Evolutionary conservation across 1,140 invertebrate genomes (phyloP).

Genomic region (Diorhabda elongata): DNA sequence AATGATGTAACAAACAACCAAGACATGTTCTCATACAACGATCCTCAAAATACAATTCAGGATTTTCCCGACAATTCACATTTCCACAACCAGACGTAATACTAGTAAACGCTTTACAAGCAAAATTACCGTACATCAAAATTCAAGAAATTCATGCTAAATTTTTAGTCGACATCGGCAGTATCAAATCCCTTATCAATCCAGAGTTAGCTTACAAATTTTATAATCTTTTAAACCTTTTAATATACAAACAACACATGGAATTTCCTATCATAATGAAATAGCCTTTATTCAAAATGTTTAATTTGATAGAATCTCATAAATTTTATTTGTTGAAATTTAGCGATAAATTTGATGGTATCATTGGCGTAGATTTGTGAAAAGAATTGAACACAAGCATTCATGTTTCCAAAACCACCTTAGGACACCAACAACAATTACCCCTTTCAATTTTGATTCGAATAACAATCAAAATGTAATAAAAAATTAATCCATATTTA

Average conservation of each 20-base stretch:
- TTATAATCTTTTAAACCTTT: slow-evolving; percentile 20
- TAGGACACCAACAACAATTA: background rate
- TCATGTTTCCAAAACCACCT: slow-evolving; percentile 11
- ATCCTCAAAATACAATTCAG: no score
- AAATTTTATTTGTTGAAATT: slow-evolving; percentile 23
- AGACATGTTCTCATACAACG: no score
- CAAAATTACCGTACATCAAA: background rate
- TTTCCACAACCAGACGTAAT: no score
- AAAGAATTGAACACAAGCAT: background rate
- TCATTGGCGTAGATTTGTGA: slow-evolving; percentile 4
- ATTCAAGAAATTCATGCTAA: slow-evolving; percentile 17
- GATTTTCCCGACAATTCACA: no score
- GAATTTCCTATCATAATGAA: background rate
- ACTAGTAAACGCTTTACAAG: no score
- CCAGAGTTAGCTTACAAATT: slow-evolving; percentile 19
- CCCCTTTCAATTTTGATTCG: background rate
- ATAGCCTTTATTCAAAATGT: background rate
- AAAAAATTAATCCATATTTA: no score
- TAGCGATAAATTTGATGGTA: background rate
- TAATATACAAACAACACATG: slow-evolving; percentile 21
- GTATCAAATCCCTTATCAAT: slow-evolving; percentile 22
- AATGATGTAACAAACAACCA: no score
- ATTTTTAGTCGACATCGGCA: slow-evolving; percentile 28
- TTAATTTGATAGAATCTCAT: background rate
- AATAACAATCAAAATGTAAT: no score